Evolutionary conservation across 2,797 vertebrate genomes (phyloP).

Genomic region (Poeciliopsis paucimaculata): DNA sequence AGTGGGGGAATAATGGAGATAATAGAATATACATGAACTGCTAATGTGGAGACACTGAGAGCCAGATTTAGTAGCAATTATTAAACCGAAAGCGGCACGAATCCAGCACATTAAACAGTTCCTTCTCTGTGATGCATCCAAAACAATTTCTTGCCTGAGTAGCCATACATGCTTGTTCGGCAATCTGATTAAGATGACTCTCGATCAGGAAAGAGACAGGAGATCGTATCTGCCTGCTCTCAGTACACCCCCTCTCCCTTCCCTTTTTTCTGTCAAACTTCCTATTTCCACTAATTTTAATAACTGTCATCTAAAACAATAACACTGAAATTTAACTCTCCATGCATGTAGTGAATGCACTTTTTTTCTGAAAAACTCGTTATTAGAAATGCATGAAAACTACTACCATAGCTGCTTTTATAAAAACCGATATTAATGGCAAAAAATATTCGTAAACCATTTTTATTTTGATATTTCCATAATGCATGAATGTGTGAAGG

Average conservation of each 20-base stretch:
- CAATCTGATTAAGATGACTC: constrained; percentile 68
- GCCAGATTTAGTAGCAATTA: constrained; percentile 61
- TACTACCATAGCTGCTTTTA: constrained; percentile 20
- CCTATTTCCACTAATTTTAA: constrained; percentile 47
- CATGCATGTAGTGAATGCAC: constrained; percentile 53
- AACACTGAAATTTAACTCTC: constrained; percentile 65
- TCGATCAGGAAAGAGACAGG: constrained; percentile 44
- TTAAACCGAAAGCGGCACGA: constrained; percentile 55
- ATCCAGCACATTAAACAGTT: constrained; percentile 69
- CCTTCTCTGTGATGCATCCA: constrained; percentile 65
- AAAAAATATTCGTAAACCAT: neutral
- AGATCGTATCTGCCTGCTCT: constrained; percentile 17
- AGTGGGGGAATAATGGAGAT: constrained; percentile 46
- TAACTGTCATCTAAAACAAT: constrained; percentile 59
- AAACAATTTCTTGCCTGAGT: constrained; percentile 81
- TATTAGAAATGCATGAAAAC: constrained; percentile 25
- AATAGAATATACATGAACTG: constrained; percentile 60
- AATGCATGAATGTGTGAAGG: neutral
- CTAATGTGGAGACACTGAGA: constrained; percentile 57
- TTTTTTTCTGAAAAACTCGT: constrained; percentile 16
- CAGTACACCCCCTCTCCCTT: neutral
- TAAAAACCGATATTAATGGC: neutral
- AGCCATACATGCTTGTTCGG: constrained; percentile 68
- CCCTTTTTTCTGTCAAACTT: constrained; percentile 17
- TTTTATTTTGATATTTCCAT: neutral